Percentiles rank a stretch among this genome's conserved stretches.
phyloP scores from a whole-genome alignment of 1,140 invertebrate genomes.

The Lordiphosa stackelbergi region DNA sequence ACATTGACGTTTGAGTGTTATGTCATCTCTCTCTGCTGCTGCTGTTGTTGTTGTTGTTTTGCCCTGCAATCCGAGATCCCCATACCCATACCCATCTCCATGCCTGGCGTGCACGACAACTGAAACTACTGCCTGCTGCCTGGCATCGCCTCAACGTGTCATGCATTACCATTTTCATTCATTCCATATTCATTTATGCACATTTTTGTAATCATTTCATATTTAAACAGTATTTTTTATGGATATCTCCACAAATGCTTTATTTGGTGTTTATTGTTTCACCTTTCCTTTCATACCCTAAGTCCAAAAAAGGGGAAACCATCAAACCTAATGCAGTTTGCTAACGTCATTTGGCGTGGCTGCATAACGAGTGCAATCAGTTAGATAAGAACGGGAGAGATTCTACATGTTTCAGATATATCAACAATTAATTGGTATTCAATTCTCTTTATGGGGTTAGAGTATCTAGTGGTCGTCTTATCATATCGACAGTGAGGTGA shows the following conservation, averaged over 20 bases:
- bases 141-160: constrained; percentile 37
- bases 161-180: constrained; percentile 60
- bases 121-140: constrained; percentile 6
- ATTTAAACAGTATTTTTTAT: constrained; percentile 71
- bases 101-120: constrained; percentile 10
- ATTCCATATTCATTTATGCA: constrained; percentile 71
- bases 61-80: constrained; percentile 23
- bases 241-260: constrained; percentile 63
- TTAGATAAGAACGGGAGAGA: too few relatives aligned
- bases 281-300: constrained; percentile 54
- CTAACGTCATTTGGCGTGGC: not conserved
- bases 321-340: not conserved
- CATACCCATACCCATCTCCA: constrained; percentile 18
- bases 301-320: constrained; percentile 46
- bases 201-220: constrained; percentile 72
- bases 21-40: constrained; percentile 21
- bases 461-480: constrained; percentile 27
- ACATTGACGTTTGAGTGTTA: constrained; percentile 41
- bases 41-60: not conserved
- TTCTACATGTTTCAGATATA: too few relatives aligned
- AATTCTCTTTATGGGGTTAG: not conserved
- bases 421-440: too few relatives aligned
- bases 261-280: constrained; percentile 72
- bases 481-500: constrained; percentile 34
- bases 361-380: too few relatives aligned